Conservation (phyloP, 2,888 invertebrate genomes). For the Cordilura impudica region DNA sequence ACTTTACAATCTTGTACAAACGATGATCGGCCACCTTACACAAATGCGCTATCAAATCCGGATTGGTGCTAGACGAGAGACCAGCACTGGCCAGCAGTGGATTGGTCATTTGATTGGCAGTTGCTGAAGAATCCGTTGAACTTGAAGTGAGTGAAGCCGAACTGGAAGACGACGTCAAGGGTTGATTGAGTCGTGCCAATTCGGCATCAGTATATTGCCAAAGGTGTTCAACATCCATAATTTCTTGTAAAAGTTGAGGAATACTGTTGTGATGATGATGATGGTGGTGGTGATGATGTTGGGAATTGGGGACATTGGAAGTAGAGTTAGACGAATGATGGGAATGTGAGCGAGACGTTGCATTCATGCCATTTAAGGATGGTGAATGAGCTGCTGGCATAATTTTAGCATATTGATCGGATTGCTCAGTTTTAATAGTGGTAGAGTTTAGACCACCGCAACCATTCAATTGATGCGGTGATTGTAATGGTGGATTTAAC, state of each 20-base stretch:
- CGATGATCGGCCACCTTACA: slow-evolving; percentile 97
- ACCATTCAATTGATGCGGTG: slow-evolving; percentile 36
- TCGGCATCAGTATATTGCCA: slow-evolving; percentile 96
- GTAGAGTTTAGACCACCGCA: slow-evolving; percentile 18
- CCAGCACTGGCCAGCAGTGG: slow-evolving; percentile 80
- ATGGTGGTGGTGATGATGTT: slow-evolving; percentile 32
- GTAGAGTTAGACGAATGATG: slow-evolving; percentile 38
- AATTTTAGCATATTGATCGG: slow-evolving; percentile 55
- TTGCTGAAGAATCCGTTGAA: slow-evolving; percentile 68
- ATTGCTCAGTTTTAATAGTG: slow-evolving; percentile 79
- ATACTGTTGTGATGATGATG: slow-evolving; percentile 47
- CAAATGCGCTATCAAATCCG: slow-evolving; percentile 91
- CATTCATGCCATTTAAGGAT: slow-evolving; percentile 54
- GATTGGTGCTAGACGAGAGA: slow-evolving; percentile 81
- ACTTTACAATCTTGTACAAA: slow-evolving; percentile 97
- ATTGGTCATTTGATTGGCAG: slow-evolving; percentile 78
- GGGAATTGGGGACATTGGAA: slow-evolving; percentile 50
- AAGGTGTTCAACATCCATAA: slow-evolving; percentile 96
- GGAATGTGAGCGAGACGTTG: slow-evolving; percentile 56
- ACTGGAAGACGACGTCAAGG: slow-evolving; percentile 71
- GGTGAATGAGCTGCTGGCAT: slow-evolving; percentile 58
- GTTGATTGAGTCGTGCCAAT: slow-evolving; percentile 82
- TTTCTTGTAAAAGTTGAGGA: slow-evolving; percentile 82
- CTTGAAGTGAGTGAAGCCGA: slow-evolving; percentile 65
- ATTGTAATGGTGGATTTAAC: slow-evolving; percentile 70